These are phyloP conservation scores for Cinclus mexicanus DNA, from an alignment of 2,113 vertebrate genomes.

Conservation along the genomic window DNA sequence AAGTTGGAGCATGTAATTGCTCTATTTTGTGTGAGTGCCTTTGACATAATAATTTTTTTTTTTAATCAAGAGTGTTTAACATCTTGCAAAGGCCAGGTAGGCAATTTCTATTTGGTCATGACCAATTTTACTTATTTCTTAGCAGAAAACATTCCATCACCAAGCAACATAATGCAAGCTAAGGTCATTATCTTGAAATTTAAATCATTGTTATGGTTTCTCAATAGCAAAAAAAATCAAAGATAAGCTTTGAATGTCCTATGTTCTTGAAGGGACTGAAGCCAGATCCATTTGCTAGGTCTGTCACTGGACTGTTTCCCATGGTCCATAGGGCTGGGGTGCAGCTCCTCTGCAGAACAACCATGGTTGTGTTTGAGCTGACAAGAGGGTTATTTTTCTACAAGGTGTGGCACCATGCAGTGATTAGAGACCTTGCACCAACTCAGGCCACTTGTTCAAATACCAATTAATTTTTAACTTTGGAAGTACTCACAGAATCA, in stretches of 20 bases:
- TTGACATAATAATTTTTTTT: not conserved
- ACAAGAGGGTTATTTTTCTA: not conserved
- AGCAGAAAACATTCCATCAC: not conserved
- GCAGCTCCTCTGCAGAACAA: not conserved
- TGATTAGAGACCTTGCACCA: not conserved
- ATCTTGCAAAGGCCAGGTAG: not conserved
- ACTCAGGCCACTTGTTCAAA: not conserved
- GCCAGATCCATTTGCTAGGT: not conserved
- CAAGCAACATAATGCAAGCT: not conserved
- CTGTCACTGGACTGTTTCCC: not conserved
- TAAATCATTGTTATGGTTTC: not conserved
- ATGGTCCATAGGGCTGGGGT: not conserved
- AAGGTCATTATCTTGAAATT: not conserved
- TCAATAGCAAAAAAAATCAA: not conserved
- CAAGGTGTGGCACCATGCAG: accelerated
- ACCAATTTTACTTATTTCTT: not conserved
- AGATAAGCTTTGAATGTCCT: not conserved
- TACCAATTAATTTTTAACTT: not conserved
- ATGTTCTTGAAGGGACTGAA: not conserved
- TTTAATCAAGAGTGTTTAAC: not conserved
- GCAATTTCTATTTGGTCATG: not conserved
- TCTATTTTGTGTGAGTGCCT: not conserved
- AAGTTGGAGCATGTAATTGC: accelerated
- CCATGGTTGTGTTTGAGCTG: not conserved
- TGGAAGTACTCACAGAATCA: not conserved